These are phyloP conservation scores for Bubo blakistoni DNA, from an alignment of 2,113 vertebrate genomes.

Conservation along the genomic window DNA sequence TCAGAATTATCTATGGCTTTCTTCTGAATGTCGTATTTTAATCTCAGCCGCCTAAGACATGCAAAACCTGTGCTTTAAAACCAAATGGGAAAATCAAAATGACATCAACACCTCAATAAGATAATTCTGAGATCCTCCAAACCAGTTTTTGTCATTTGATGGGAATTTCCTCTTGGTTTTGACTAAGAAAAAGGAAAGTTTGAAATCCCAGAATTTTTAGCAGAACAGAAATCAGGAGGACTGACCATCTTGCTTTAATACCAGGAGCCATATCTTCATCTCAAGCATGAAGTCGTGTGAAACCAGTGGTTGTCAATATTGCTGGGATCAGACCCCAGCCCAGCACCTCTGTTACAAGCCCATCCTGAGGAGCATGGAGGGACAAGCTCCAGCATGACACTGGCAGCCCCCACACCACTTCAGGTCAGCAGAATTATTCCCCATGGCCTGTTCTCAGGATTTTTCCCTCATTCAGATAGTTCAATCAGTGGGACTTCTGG, in stretches of 20 bases:
- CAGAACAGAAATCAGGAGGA: background rate
- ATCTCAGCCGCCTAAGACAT: background rate
- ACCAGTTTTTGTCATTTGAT: background rate
- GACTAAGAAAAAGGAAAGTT: background rate
- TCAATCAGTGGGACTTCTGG: background rate
- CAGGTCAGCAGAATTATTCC: background rate
- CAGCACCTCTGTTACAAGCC: background rate
- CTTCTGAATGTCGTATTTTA: constrained; percentile 14
- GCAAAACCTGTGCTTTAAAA: background rate
- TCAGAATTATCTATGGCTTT: constrained; percentile 42
- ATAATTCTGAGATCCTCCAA: background rate
- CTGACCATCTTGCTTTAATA: background rate
- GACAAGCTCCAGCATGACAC: background rate
- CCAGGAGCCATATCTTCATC: background rate
- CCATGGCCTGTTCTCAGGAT: background rate
- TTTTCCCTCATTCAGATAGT: background rate
- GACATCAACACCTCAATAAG: background rate
- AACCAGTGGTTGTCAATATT: background rate
- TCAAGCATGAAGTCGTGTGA: background rate
- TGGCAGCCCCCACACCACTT: background rate
- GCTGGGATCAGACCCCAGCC: background rate
- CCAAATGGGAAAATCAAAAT: constrained; percentile 6
- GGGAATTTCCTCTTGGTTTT: background rate
- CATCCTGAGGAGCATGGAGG: accelerated
- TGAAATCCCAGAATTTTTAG: background rate